Evolutionary conservation across 2,113 vertebrate species (phyloP).

Genomic region (Engystomops pustulosus): DNA sequence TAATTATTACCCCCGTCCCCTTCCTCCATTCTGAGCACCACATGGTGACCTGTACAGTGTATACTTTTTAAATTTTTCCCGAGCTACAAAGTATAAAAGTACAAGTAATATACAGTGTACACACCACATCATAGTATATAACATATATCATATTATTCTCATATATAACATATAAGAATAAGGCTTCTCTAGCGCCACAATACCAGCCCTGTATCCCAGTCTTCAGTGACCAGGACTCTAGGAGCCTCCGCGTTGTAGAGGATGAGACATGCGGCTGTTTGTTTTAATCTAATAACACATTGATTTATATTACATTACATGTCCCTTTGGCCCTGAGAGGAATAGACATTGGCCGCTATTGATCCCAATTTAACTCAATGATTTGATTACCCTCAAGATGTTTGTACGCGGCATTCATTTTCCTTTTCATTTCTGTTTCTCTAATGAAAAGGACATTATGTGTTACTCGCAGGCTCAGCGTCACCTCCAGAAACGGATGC

Average conservation of each 20-base stretch:
- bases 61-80: no score
- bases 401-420: constrained; percentile 47
- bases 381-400: constrained; percentile 56
- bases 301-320: constrained; percentile 59
- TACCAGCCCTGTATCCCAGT: no score
- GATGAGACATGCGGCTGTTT: constrained; percentile 34
- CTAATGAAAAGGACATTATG: constrained; percentile 55
- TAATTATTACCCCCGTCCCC: no score
- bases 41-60: no score
- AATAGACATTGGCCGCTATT: constrained; percentile 43
- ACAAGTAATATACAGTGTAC: no score
- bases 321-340: constrained; percentile 46
- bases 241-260: not conserved
- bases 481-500: constrained; percentile 15
- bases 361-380: constrained; percentile 52
- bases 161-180: no score
- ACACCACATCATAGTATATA: no score
- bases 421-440: constrained; percentile 51
- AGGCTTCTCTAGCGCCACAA: not conserved
- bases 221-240: no score
- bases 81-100: no score
- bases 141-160: no score
- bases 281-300: constrained; percentile 54
- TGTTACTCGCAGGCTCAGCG: not conserved
- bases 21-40: no score